These are phyloP conservation scores for Hippocampus abdominalis DNA, from an alignment of 2,113 vertebrate genomes.

Conservation along the genomic window DNA sequence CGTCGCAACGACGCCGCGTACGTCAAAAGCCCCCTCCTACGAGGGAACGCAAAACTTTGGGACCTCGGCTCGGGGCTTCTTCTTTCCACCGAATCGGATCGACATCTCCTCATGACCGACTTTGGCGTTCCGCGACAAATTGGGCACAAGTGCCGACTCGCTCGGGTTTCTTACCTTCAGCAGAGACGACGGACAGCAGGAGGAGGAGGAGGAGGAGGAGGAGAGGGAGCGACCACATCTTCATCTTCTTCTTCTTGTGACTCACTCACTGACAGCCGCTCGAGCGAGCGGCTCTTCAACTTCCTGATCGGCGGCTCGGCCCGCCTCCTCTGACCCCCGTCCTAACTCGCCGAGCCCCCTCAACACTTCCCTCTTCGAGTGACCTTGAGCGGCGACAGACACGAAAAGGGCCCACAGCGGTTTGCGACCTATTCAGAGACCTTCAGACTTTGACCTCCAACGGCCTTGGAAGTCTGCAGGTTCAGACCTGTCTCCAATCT, in stretches of 20 bases:
- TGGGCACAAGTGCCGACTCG: background rate
- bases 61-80: too few species aligned
- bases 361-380: background rate
- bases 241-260: background rate
- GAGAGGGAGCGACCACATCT: slow-evolving; percentile 37
- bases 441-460: too few species aligned
- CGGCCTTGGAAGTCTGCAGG: too few species aligned
- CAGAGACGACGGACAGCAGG: slow-evolving; percentile 46
- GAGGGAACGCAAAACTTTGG: too few species aligned
- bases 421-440: too few species aligned
- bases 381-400: background rate
- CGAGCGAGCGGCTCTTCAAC: slow-evolving; percentile 14
- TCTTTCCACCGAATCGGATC: background rate
- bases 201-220: slow-evolving; percentile 39
- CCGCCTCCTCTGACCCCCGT: background rate
- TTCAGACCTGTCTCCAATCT: too few species aligned
- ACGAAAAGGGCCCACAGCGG: too few species aligned
- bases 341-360: background rate
- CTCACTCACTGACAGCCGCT: slow-evolving; percentile 9
- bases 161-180: slow-evolving; percentile 49
- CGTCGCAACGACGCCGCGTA: background rate
- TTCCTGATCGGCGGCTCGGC: slow-evolving; percentile 22
- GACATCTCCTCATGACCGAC: background rate
- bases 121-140: background rate
- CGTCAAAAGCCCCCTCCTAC: too few species aligned